A percentile compares a stretch with the other conserved stretches of the same genome.
Evolutionary conservation across 2,113 vertebrate species (phyloP).

Genomic region (Vidua chalybeata): DNA sequence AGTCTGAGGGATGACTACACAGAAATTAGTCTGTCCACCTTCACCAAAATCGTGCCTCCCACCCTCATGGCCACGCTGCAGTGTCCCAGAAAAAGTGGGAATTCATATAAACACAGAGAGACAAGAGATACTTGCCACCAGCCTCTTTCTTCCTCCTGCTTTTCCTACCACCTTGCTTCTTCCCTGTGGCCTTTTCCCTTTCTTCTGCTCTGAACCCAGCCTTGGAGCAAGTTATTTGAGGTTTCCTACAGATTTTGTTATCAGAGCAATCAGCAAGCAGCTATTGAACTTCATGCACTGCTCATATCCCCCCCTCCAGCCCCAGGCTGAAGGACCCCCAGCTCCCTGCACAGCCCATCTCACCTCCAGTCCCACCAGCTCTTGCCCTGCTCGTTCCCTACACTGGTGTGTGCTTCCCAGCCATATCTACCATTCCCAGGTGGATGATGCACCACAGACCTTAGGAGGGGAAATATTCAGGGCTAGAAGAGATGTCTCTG

Average conservation of each 20-base stretch:
- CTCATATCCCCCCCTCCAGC: not conserved
- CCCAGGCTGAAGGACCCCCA: not conserved
- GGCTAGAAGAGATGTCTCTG: not conserved
- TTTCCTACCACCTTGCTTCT: not conserved
- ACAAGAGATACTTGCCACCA: not conserved
- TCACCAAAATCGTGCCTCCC: not conserved
- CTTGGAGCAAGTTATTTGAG: not conserved
- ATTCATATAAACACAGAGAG: not conserved
- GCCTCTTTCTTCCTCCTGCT: not conserved
- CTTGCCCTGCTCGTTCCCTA: fast-evolving
- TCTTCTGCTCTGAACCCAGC: not conserved
- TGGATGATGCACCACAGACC: not conserved
- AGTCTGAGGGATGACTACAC: not conserved
- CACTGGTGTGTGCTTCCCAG: fast-evolving
- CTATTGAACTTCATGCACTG: not conserved
- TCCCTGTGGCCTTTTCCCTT: not conserved
- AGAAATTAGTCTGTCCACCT: not conserved
- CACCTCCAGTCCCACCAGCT: not conserved
- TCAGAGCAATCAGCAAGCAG: not conserved
- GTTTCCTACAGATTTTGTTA: not conserved
- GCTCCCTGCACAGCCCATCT: not conserved
- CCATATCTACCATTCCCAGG: not conserved
- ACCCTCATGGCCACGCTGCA: not conserved
- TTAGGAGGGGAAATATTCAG: not conserved
- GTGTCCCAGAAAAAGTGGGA: not conserved